Base-by-base conservation (phyloP, 2,888 invertebrate genomes). In the Taphrorychus bicolor region DNA sequence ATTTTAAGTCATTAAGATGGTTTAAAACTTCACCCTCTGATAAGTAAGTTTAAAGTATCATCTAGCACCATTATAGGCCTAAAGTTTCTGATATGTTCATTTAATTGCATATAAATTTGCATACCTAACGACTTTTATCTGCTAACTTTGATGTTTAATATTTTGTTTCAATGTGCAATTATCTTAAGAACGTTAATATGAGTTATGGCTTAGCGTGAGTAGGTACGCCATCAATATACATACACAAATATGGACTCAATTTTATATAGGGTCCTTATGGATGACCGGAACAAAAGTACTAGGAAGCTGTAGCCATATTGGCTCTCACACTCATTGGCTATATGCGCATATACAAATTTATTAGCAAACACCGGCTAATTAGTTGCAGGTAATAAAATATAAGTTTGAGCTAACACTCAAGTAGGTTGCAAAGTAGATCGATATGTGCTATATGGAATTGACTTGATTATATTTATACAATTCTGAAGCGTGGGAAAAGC, bases 41-140 rank as follows among this genome's bases (percentile, higher is more conserved):
- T 59, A 65, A 59, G 59, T 66, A 66, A 66, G 56, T 60, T 66
- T 60, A 58, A 66, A 66, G 60, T 59, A 66, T 66, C 54, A 19
- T 66, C 66, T 56, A 59, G 60, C 56, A 54, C 48, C 60, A 60
- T 66, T 66, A 60, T 23, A 32, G 40, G 54, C 60, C 24, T 56
- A 32, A 56, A 54, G 54, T 66, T 60, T 48, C 66, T 66, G 59
- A 60, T 48, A 45, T 49, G 59, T 66, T 66, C 60, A 63, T 66
- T 66, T 60, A 66, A 67, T 67, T 62, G 48, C 45, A 62, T 11
- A 58, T 51, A 62, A 62, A 62, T 67, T 67, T 62, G 62, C 61
- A 67, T 67, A 67, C 58, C 32, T 62, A 59, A 61, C 18, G 57
- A 23, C 53, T 45, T 41, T 21, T 52, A 56, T 66, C 59, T 66